A percentile compares a stretch with the other conserved stretches of the same genome.
Evolutionary conservation across 1,140 invertebrate genomes (phyloP).

Genomic region (Bombus turneri): DNA sequence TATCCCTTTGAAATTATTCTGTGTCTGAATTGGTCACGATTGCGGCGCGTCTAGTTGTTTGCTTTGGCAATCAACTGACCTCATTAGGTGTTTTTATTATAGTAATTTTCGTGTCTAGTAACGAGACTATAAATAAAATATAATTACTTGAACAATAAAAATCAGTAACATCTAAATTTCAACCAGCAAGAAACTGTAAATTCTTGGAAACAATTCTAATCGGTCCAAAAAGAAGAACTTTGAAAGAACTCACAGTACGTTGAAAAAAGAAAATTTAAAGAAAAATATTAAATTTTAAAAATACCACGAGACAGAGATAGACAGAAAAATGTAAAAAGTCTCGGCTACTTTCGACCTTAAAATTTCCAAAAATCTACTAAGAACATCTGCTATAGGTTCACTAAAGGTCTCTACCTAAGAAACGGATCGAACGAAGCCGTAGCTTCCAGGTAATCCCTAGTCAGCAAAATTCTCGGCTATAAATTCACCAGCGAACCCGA

Average conservation of each 20-base stretch:
- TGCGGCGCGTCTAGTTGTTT: not conserved
- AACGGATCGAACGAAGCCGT: constrained; percentile 19
- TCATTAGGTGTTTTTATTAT: not conserved
- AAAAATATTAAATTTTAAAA: not conserved
- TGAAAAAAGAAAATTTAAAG: too few species aligned
- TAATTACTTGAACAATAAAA: not conserved
- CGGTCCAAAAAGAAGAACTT: not conserved
- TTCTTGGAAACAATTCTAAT: too few species aligned
- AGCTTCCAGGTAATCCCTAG: constrained; percentile 24
- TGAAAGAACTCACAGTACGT: not conserved
- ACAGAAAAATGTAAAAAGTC: not conserved
- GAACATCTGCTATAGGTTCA: not conserved
- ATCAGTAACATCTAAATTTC: too few species aligned
- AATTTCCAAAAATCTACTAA: not conserved
- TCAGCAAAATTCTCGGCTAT: constrained; percentile 23
- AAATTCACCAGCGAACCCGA: constrained; percentile 42
- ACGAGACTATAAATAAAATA: not conserved
- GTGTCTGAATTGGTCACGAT: too few species aligned
- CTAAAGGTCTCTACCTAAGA: not conserved
- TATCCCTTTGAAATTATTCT: constrained; percentile 1
- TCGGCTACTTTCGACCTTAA: too few species aligned
- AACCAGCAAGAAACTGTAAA: too few species aligned
- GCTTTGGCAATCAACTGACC: not conserved
- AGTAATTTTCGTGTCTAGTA: not conserved
- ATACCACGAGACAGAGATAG: not conserved